phyloP scores from a whole-genome alignment of 2,888 invertebrate species.

The Carabus problematicus region DNA sequence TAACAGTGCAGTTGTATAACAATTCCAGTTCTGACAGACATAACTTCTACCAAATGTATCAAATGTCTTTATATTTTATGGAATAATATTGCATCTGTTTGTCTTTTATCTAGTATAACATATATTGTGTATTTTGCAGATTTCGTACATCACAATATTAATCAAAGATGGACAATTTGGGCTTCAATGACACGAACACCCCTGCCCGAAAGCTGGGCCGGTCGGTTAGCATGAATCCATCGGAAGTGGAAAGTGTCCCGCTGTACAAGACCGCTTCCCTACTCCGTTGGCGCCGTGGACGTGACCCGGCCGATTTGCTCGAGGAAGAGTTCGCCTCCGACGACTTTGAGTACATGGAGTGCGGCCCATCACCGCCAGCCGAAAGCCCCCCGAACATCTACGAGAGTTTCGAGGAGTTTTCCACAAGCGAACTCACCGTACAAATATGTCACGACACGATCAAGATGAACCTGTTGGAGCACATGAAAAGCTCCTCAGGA shows the following conservation, averaged over 20 bases:
- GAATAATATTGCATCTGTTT: too few relatives aligned
- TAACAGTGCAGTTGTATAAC: too few relatives aligned
- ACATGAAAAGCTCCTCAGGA: slow-evolving; percentile 73
- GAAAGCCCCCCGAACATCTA: slow-evolving; percentile 83
- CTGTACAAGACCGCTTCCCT: slow-evolving; percentile 53
- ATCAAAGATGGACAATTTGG: slow-evolving; percentile 57
- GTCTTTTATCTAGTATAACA: too few relatives aligned
- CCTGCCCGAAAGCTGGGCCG: slow-evolving; percentile 55
- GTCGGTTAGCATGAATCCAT: slow-evolving; percentile 58
- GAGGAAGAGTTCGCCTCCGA: slow-evolving; percentile 75
- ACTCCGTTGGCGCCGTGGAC: slow-evolving; percentile 52
- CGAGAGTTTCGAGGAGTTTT: slow-evolving; percentile 77
- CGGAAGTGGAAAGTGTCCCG: slow-evolving; percentile 56
- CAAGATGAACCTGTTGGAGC: slow-evolving; percentile 75
- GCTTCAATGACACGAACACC: slow-evolving; percentile 54
- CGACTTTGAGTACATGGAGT: slow-evolving; percentile 79
- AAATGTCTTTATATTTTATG: too few relatives aligned
- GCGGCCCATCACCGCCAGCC: slow-evolving; percentile 80
- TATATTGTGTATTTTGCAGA: not conserved
- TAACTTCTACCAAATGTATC: too few relatives aligned
- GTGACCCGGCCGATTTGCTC: slow-evolving; percentile 60
- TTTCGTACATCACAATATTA: not conserved
- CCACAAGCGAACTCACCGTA: slow-evolving; percentile 69
- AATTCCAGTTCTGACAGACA: too few relatives aligned
- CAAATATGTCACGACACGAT: slow-evolving; percentile 78